Percentiles rank a stretch among this genome's conserved stretches.
Conservation (phyloP, 2,888 invertebrate species). For the Antheraea assamensis region DNA sequence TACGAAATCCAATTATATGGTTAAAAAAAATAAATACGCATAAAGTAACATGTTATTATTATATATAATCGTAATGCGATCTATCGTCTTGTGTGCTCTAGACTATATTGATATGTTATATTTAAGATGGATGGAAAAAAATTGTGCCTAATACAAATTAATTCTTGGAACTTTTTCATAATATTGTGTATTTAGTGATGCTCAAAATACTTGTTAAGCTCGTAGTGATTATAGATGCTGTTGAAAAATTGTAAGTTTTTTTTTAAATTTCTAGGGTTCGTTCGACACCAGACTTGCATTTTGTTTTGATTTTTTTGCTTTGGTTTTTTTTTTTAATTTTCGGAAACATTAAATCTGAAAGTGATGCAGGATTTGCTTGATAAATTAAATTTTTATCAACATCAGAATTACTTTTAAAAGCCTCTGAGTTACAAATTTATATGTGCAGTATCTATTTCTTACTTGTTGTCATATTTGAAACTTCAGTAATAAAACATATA, state of each 20-base stretch:
- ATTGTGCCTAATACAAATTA: slow-evolving; percentile 77
- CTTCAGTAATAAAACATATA: slow-evolving; percentile 61
- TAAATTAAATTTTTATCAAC: neutral
- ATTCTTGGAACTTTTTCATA: slow-evolving; percentile 53
- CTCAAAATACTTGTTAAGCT: slow-evolving; percentile 77
- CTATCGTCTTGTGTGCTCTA: slow-evolving; percentile 71
- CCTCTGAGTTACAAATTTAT: slow-evolving; percentile 7
- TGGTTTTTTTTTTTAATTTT: neutral
- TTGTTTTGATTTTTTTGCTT: slow-evolving; percentile 24
- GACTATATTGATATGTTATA: slow-evolving; percentile 52
- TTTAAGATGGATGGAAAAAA: slow-evolving; percentile 46
- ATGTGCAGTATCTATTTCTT: slow-evolving; percentile 31
- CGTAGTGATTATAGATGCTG: slow-evolving; percentile 74
- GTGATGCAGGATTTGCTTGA: neutral
- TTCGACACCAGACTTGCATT: slow-evolving; percentile 74
- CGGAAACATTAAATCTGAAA: slow-evolving; percentile 6
- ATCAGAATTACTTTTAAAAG: neutral
- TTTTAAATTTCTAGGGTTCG: slow-evolving; percentile 54
- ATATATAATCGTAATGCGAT: slow-evolving; percentile 18
- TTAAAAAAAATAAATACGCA: slow-evolving; percentile 52
- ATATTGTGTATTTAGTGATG: slow-evolving; percentile 72
- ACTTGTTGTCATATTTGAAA: slow-evolving; percentile 53
- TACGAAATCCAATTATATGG: slow-evolving; percentile 63
- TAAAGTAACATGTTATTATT: slow-evolving; percentile 65
- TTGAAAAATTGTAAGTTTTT: slow-evolving; percentile 54